Evolutionary conservation across 2,888 invertebrate genomes (phyloP), one percentile per base, ranked within the genome.

Genomic region (Tubulanus polymorphus): DNA sequence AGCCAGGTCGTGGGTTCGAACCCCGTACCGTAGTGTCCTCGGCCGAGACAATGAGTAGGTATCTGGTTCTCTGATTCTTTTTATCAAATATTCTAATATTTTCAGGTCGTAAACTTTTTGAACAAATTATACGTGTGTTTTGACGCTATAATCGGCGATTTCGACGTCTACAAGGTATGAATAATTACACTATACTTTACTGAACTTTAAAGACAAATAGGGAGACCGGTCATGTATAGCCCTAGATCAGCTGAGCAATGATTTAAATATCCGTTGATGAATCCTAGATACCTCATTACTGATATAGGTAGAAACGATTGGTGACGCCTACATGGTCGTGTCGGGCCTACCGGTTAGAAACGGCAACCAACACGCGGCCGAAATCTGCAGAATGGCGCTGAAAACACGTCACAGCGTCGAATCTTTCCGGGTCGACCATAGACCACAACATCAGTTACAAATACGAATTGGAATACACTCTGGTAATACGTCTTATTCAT

Each of bases 401-500:
- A 89, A 90, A 0, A 82, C 96, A 2, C 82, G 93, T 53, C 85
- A 88, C 52, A 87, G 89, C 1, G 91, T 95, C 3, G 85, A 87
- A 73, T 87, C 87, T 61, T 96, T 95, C 81, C 85, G 85, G 56
- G 95, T 96, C 68, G 85, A 89, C 54, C 95, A 96, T 79, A 83
- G 91, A 53, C 93, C 93, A 0, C 83, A 85, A 48, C 91, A 93
- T 69, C 89, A 91, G 68, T 83, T 96, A 28, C 90, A 89, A 73
- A 83, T 96, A 26, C 84, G 95, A 60, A 94, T 96, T 66, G 95
- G 95, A 51, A 84, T 95, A 69, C 94, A 96, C 81, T 89, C 91
- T 35, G 79, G 79, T 71, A 32, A 32, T 32, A n/a, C n/a, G n/a
- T n/a, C n/a, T n/a, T n/a, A n/a, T n/a, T n/a, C n/a, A n/a, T n/a